Evolutionary conservation across 2,888 invertebrate species (phyloP).

Genomic region (Caenorhabditis sinica): DNA sequence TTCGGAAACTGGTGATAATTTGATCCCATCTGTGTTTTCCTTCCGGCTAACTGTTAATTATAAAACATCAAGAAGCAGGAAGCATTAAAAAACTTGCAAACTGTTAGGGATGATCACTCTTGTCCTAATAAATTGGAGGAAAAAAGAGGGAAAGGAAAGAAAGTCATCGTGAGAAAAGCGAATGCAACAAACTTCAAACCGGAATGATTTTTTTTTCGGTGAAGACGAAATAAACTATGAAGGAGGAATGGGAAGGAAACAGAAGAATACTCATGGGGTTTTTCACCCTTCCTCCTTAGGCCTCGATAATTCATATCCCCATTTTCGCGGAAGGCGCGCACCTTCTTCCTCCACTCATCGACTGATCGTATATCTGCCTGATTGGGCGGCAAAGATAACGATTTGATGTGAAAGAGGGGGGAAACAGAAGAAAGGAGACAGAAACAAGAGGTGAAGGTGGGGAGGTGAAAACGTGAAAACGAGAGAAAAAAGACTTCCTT

Average conservation of each 20-base stretch:
- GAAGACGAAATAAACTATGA: too few species aligned
- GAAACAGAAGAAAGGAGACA: neutral
- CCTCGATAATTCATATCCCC: conserved; percentile 45
- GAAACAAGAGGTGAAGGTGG: conserved; percentile 25
- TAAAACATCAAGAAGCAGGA: neutral
- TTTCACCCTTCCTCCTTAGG: neutral
- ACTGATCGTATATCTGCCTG: conserved; percentile 60
- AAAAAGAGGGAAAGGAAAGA: neutral
- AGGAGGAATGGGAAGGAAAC: neutral
- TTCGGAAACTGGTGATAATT: neutral
- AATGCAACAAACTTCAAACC: conserved; percentile 45
- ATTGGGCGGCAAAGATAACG: conserved; percentile 61
- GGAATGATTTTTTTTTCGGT: conserved; percentile 36
- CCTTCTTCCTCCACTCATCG: conserved; percentile 20
- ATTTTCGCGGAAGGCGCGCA: conserved; percentile 39
- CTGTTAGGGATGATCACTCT: conserved; percentile 14
- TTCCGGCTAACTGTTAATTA: neutral
- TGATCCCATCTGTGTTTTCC: neutral
- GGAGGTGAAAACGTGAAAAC: conserved; percentile 22
- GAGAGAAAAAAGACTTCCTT: conserved; percentile 39
- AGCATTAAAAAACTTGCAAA: conserved; percentile 30
- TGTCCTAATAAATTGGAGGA: conserved; percentile 14
- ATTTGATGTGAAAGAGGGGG: conserved; percentile 13
- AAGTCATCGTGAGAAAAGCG: conserved; percentile 18
- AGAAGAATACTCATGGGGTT: neutral